Conservation (phyloP, 2,797 vertebrate genomes). For the Arvicola amphibius region DNA sequence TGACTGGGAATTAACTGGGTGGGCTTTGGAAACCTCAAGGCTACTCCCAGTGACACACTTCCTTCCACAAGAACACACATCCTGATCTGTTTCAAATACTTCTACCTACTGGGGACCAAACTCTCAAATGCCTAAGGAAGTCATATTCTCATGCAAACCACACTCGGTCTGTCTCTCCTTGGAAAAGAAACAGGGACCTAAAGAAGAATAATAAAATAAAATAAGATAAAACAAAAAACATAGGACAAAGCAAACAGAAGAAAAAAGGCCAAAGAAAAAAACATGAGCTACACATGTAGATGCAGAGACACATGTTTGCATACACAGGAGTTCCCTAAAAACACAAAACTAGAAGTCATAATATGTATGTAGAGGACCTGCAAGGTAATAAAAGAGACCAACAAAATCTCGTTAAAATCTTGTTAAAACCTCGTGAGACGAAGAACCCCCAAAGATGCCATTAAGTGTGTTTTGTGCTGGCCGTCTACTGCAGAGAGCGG, state of each 20-base stretch:
- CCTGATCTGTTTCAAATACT: neutral
- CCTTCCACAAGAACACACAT: neutral
- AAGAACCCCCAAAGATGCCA: neutral
- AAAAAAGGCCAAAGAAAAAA: neutral
- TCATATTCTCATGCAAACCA: neutral
- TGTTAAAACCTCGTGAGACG: neutral
- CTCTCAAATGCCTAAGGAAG: too few relatives aligned
- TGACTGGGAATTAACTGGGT: neutral
- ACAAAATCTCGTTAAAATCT: neutral
- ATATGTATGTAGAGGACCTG: neutral
- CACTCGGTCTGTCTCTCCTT: neutral
- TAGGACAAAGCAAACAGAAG: neutral
- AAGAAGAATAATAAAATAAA: neutral
- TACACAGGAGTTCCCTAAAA: neutral
- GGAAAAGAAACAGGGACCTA: neutral
- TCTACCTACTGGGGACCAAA: neutral
- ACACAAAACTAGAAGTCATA: neutral
- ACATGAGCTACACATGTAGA: neutral
- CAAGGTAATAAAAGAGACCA: neutral
- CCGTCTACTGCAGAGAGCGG: neutral
- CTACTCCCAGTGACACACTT: neutral
- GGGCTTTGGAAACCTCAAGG: neutral
- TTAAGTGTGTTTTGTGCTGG: neutral
- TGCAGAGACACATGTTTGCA: neutral
- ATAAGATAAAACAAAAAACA: neutral